A percentile compares a stretch with the other conserved stretches of the same genome.
These are phyloP conservation scores for Corythaixoides concolor DNA, from an alignment of 2,113 vertebrate genomes.

Conservation along the genomic window DNA sequence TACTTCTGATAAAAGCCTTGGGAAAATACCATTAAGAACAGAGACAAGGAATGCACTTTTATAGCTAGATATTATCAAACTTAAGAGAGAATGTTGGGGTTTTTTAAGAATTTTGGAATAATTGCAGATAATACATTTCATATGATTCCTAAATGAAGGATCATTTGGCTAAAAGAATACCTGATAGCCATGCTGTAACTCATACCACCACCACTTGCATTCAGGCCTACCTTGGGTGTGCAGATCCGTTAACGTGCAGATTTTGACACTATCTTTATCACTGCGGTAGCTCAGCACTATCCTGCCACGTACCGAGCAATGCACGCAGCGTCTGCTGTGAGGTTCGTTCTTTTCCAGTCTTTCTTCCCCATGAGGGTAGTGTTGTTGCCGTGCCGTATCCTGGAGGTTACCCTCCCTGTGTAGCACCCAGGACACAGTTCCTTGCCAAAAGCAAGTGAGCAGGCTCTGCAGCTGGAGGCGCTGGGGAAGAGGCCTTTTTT, in stretches of 20 bases:
- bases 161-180: neutral
- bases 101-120: neutral
- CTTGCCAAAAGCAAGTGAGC: neutral
- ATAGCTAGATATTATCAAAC: neutral
- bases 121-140: neutral
- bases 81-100: neutral
- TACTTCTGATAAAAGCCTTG: neutral
- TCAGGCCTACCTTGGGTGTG: neutral
- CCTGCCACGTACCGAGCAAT: neutral
- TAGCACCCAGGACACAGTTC: fast-evolving
- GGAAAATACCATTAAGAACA: neutral
- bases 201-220: fast-evolving
- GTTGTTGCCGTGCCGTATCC: neutral
- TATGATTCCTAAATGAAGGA: neutral
- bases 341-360: neutral
- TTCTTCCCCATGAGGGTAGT: neutral
- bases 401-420: neutral
- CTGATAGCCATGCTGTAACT: neutral
- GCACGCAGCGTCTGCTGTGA: neutral
- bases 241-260: neutral
- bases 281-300: neutral
- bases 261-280: neutral
- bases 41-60: neutral
- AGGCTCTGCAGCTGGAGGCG: neutral
- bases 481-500: neutral